Base-by-base conservation (phyloP, 1,140 invertebrate genomes). In the Zelostemma sp. region DNA sequence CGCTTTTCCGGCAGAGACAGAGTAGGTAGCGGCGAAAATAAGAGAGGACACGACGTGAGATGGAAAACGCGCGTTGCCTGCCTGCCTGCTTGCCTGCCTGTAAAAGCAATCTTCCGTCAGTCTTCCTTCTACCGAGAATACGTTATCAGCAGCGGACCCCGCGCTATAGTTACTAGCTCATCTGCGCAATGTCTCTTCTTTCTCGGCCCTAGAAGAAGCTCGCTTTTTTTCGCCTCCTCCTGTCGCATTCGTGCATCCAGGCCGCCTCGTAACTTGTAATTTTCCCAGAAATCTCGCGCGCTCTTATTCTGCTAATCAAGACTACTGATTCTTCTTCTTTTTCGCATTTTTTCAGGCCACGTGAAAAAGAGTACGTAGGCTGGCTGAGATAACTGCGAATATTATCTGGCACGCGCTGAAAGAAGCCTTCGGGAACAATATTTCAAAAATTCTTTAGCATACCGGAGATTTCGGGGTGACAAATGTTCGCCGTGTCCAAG, bases 51-150 rank as follows among this genome's bases (percentile, higher is more conserved):
- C 17, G 40, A 43, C 43, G 59, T 40, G 51, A 51, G 40, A 46
- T 60, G 61, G 62, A 69, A 64, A 77, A 64, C 73, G 47, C 33
- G 43, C 41, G 45, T 19, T 69, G 71, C 57, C 69, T 62, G 68
- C 59, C 72, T 75, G 75, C n/a, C n/a, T n/a, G n/a, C n/a, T 19
- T 69, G 71, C 57, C 69, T 62, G 68, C 59, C 72, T 75, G 75
- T 75, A 77, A 82, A 82, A 82, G 78, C 77, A 81, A 81, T 81
- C 78, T 81, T 81, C 72, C 73, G 74, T 75, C 75, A 70, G 77
- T 77, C 72, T 74, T 80, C 69, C 70, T 77, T 73, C 70, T 73
- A 78, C 77, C 71, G 72, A 79, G 79, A 81, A 80, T 82, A 80
- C 70, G 75, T 82, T 82, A 82, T 82, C 80, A 81, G 72, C 80